phyloP scores from a whole-genome alignment of 2,797 vertebrate species.

The Neomorphus geoffroyi region DNA sequence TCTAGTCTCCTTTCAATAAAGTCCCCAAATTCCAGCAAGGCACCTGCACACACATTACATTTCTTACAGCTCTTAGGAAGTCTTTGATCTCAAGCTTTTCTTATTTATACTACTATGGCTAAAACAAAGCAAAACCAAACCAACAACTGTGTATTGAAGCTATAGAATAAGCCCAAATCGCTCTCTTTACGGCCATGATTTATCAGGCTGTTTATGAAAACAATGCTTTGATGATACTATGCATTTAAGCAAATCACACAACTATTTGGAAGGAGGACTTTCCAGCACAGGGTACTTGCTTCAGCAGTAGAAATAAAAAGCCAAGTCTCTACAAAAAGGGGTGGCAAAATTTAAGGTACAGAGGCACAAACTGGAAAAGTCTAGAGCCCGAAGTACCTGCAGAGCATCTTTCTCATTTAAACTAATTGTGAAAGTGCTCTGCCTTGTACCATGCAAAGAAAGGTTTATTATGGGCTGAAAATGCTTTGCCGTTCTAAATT shows the following conservation, averaged over 20 bases:
- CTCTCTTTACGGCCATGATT: slow-evolving; percentile 43
- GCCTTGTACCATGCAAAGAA: slow-evolving; percentile 16
- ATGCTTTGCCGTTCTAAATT: slow-evolving; percentile 49
- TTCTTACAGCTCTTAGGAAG: slow-evolving; percentile 21
- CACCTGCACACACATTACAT: background rate
- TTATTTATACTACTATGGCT: slow-evolving; percentile 27
- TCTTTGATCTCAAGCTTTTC: slow-evolving; percentile 34
- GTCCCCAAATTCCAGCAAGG: background rate
- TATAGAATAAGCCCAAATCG: slow-evolving; percentile 16
- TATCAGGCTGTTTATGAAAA: slow-evolving; percentile 40
- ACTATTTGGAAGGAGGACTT: background rate
- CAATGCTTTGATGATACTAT: background rate
- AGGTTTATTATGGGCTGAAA: slow-evolving; percentile 38
- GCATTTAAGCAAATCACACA: background rate
- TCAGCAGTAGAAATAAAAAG: background rate
- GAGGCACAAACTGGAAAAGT: background rate
- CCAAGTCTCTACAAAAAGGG: background rate
- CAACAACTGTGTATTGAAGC: background rate
- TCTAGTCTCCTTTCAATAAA: background rate
- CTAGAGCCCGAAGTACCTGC: background rate
- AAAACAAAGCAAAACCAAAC: background rate
- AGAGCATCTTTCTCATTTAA: slow-evolving; percentile 30
- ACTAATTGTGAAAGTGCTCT: slow-evolving; percentile 42
- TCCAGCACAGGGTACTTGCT: background rate
- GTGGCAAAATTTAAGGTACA: slow-evolving; percentile 1